Base-by-base conservation (phyloP, 2,797 vertebrate genomes). In the Acrossocheilus fasciatus region DNA sequence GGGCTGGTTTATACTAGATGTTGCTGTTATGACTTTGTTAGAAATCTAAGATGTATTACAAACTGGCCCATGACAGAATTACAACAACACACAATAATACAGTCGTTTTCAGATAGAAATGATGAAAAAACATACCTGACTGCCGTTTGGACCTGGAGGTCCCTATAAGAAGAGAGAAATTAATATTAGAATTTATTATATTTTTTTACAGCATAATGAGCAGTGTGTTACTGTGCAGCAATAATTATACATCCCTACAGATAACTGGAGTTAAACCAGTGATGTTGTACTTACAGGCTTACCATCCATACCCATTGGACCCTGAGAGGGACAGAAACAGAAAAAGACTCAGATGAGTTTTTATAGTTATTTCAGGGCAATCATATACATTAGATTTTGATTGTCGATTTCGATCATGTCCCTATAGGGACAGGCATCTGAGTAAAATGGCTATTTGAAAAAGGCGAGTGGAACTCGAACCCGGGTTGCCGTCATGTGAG, bases 301-400 rank as follows among this genome's bases (percentile, higher is more conserved):
- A 89, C 98, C 98, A 91, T 99, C 98, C 96, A 99, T 93, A 89
- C 98, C 98, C 88, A 99, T 96, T 11, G 98, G 98, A 82, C 98
- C 98, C 98, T 99, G 94, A 69, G 93, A 93, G 18, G 88, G 23
- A 41, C 26, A 88, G 12, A 62, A 8, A 64, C n/a, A 76, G 70
- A 80, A 52, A 70, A 26, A 34, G 18, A 47, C 41, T 47, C 23
- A 74, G 26, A 41, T 39, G 17, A 82, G 20, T 30, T 78, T 10
- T 50, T 81, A 39, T 36, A 2, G 5, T 69, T 81, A 36, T 81
- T 81, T 66, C 17, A 78, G 39, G 36, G 39, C 36, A 79, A 26
- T 66, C 10, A 34, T 47, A 66, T 30, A 26, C 59, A 81, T 20
- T 66, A 0, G 39, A 80, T 80, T 47, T 34, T 0, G 20, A 30